Evolutionary conservation across 2,113 vertebrate genomes (phyloP), one percentile per base, ranked within the genome.

Genomic region (Platichthys flesus): DNA sequence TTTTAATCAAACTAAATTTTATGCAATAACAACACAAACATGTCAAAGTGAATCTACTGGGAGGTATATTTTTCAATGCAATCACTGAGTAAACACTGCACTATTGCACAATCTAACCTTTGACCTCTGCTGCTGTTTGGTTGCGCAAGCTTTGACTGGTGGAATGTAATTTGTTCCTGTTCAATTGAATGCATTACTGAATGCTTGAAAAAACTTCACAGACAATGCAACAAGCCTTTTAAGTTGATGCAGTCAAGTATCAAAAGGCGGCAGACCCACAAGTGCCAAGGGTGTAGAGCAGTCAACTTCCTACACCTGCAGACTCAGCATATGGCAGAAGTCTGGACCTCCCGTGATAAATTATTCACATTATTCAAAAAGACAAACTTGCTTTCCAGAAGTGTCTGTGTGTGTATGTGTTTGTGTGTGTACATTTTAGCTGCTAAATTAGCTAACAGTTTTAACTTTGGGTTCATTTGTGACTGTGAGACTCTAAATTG

Each of bases 291-390:
- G 74, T 82, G 59, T 66, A 82, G 84, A 83, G 52, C 81, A 77
- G 71, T 81, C 75, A 79, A 77, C 81, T 89, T 86, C 83, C 82
- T 92, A 85, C 89, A 92, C 85, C 86, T 92, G 90, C 86, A 84
- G 49, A 64, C 77, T 87, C 71, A 35, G 81, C 88, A 89, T 77
- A 87, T 81, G 83, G 87, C 75, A 85, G 81, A 81, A 79, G 85
- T 87, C 83, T 85, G 76, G 76, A 80, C 67, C 82, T 87, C 83
- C 88, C 75, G 26, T 79, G 81, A 91, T 85, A 85, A 85, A 3
- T 42, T 10, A 13, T 10, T 42, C 40, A 42, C 69, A 81, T 74
- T 75, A 66, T 35, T 76, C 63, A 56, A 70, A 51, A 67, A 76
- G 5, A 89, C 2, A 10, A 74, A 65, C 37, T 51, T 63, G 84